These are phyloP conservation scores for Grus americana DNA, from an alignment of 2,113 vertebrate genomes.

Conservation along the genomic window DNA sequence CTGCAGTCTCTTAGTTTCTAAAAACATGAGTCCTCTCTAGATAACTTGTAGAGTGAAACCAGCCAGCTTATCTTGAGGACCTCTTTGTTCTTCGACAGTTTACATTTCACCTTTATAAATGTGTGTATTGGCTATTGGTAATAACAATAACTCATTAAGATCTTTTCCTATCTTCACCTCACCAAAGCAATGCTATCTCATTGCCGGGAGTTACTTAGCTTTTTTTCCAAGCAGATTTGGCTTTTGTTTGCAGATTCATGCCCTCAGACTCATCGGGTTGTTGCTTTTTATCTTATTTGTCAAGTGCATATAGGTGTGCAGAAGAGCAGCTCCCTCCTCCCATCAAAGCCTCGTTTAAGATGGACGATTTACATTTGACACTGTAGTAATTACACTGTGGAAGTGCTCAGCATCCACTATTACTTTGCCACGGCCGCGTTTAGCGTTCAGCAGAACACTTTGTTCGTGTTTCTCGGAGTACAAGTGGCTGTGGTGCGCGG, in stretches of 20 bases:
- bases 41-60: not conserved
- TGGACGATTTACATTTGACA: conserved; percentile 49
- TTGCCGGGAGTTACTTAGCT: not conserved
- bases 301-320: not conserved
- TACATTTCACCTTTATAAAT: not conserved
- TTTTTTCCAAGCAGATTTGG: conserved; percentile 29
- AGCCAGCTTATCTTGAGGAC: not conserved
- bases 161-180: not conserved
- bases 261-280: conserved; percentile 57
- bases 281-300: conserved; percentile 66
- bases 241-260: conserved; percentile 69
- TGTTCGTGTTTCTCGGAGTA: conserved; percentile 34
- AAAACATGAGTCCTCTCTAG: not conserved
- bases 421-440: conserved; percentile 48
- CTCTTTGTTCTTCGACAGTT: not conserved
- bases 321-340: conserved; percentile 16
- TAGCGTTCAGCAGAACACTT: conserved; percentile 39
- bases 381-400: conserved; percentile 53
- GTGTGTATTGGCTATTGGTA: not conserved
- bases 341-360: conserved; percentile 19
- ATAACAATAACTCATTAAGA: not conserved
- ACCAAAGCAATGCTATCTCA: not conserved
- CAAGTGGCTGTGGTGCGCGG: conserved; percentile 42
- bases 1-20: not conserved
- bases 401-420: conserved; percentile 57